Evolutionary conservation across 2,888 invertebrate species (phyloP), one percentile per base, ranked within the genome.

Genomic region (Mellilla xanthometata): DNA sequence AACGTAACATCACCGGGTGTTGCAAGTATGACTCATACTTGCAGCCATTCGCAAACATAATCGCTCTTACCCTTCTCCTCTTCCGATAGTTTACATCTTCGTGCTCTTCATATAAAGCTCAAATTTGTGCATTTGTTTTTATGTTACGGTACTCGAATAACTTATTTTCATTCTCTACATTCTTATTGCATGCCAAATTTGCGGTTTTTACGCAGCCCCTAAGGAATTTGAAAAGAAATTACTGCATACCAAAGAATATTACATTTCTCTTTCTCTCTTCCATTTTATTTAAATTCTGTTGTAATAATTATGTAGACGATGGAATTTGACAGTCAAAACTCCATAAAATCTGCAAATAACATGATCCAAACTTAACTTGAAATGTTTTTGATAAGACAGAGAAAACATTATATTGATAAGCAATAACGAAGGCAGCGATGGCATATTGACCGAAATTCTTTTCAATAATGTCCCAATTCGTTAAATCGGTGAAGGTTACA

Each of bases 11-110:
- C 48, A 33, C 47, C 29, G 34, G 27, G 43, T 26, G 33, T 27
- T 39, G 28, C 36, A 8, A 5, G 11, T 39, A 40, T 74, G 74
- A 74, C 59, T 72, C 72, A 74, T 52, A n/a, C 50, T 43, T 49
- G 47, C 62, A 56, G 58, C 60, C 51, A 65, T 69, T 65, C 60
- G 52, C 54, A 42, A 49, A 39, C 29, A 24, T 13, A 42, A 34
- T 33, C 45, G 43, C 35, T 49, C 2, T n/a, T 3, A 5, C 8
- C 4, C 6, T 3, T 46, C 27, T 22, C 32, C 19, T 38, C 26
- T 22, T 39, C n/a, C 15, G 11, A 12, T 32, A 23, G 15, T 34
- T 31, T 12, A 13, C 27, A 28, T 27, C 28, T 39, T 39, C 23
- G 7, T 29, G n/a, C 3, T 11, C 6, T 2, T 15, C 6, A 8